Base-by-base conservation (phyloP, 2,888 invertebrate genomes). In the Microdon myrmicae region DNA sequence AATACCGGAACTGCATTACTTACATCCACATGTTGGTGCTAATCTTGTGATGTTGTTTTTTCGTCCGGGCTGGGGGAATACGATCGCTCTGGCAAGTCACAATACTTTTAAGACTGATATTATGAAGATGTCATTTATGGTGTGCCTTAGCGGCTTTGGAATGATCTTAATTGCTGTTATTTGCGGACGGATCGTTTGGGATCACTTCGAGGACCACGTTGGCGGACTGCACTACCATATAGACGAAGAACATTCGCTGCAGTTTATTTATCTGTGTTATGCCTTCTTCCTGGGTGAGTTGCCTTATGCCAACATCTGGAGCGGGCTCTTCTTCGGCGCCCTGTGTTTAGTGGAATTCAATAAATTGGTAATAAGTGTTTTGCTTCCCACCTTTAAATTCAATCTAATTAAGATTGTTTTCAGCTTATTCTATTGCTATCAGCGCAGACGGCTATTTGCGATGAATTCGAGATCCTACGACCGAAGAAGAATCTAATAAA, bases 31-130 rank as follows among this genome's bases (percentile, higher is more conserved):
- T 37, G 55, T 53, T 19, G 56, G 49, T 5, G 64, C 64, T 3
- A 58, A 51, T 13, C 53, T 77, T 69, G 71, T 77, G 31, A 74
- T 73, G 35, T 92, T 89, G 77, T 89, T 93, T 0, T 85, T 95
- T 31, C 94, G 94, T 1, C 90, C 91, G 0, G 91, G 92, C 1
- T 91, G 90, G 87, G 92, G 92, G 16, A 90, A 90, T 10, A 84
- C 92, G 31, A 82, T 92, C 45, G 90, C 90, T 72, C 87, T 91
- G 86, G 89, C 92, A 39, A 92, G 92, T 75, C 92, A 89, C 75
- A 92, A 92, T 75, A 83, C 84, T 68, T 90, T 90, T 72, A 83
- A 86, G 69, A 89, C 88, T 71, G 87, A 88, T 70, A 88, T 86
- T 70, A 83, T 87, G 38, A 72, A 72, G 4, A 51, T 73, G 13